Evolutionary conservation across 2,888 invertebrate genomes (phyloP).

Genomic region (Hypolimnas misippus): DNA sequence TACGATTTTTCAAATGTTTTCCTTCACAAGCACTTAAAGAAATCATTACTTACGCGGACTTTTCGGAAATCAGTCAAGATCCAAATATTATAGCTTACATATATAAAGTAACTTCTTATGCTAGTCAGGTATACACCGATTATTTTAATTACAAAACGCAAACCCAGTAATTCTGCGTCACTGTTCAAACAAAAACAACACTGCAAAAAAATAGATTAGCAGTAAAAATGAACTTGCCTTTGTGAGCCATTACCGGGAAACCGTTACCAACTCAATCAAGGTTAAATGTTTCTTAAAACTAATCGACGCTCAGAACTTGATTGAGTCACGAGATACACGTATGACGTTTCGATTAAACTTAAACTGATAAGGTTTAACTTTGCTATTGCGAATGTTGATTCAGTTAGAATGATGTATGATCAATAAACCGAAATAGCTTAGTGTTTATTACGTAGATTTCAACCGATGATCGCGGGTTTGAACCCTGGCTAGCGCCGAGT

Average conservation of each 20-base stretch:
- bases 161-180: no score
- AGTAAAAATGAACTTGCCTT: background rate
- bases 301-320: constrained; percentile 25
- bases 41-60: no score
- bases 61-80: no score
- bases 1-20: no score
- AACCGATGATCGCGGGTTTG: no score
- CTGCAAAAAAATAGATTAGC: constrained; percentile 4
- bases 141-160: background rate
- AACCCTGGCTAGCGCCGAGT: no score
- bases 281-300: constrained; percentile 32
- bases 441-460: no score
- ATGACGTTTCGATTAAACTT: constrained; percentile 8
- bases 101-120: background rate
- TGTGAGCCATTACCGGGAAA: background rate
- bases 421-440: background rate
- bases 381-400: background rate
- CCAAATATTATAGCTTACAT: no score
- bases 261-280: constrained; percentile 2
- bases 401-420: background rate
- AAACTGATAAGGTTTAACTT: constrained; percentile 3
- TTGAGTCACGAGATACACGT: constrained; percentile 22
- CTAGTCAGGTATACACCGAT: background rate
- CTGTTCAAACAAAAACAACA: no score
- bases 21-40: no score